These are phyloP conservation scores for Ascidia mentula DNA, from an alignment of 23 tunicate species.

Conservation along the genomic window DNA sequence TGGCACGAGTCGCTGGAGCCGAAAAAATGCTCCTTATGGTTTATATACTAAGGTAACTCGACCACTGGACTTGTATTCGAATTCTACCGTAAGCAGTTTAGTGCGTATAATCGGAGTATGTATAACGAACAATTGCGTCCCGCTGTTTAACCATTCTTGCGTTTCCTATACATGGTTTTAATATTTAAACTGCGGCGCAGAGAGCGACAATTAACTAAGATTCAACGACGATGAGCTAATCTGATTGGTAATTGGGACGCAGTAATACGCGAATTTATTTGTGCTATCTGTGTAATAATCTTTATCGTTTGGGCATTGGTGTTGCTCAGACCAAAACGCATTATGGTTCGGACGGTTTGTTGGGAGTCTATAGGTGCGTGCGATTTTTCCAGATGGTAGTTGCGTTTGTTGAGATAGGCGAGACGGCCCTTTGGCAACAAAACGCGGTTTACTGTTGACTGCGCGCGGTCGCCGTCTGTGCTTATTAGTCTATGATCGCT, in stretches of 20 bases:
- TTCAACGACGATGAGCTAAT: not conserved
- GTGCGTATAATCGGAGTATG: not conserved
- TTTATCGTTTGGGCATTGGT: not conserved
- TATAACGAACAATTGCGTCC: not conserved
- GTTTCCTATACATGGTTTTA: not conserved
- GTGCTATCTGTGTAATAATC: not conserved
- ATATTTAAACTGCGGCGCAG: slow-evolving; percentile 1
- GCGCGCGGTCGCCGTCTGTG: not conserved
- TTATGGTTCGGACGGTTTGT: no score
- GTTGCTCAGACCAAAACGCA: no score
- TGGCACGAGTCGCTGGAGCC: not conserved
- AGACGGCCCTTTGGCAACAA: not conserved
- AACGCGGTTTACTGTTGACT: not conserved
- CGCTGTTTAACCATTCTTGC: not conserved
- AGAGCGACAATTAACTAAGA: not conserved
- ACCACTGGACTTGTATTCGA: not conserved
- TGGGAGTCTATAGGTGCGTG: not conserved
- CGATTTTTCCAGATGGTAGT: not conserved
- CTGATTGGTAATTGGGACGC: slow-evolving; percentile 7
- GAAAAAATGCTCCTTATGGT: not conserved
- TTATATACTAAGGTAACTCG: not conserved
- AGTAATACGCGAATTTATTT: not conserved
- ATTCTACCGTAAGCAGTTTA: not conserved
- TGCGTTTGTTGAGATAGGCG: not conserved
- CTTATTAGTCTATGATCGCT: not conserved